Evolutionary conservation across 1,140 invertebrate species (phyloP).

Genomic region (Neodiprion virginianus): DNA sequence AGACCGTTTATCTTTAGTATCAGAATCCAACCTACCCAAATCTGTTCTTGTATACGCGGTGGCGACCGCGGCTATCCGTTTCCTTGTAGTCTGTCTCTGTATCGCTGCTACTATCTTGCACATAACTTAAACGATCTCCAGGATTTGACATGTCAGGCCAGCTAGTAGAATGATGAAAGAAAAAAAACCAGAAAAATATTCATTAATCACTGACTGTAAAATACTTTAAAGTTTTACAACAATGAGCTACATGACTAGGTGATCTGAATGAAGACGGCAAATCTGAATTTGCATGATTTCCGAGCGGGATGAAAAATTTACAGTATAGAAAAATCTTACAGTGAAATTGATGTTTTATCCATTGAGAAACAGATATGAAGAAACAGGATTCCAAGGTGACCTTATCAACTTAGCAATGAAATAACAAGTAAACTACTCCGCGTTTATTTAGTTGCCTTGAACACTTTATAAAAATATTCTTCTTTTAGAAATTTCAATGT

Average conservation of each 20-base stretch:
- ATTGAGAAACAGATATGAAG: no score
- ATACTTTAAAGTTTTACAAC: not conserved
- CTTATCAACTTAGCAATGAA: no score
- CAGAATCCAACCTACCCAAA: slow-evolving; percentile 59
- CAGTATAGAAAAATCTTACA: slow-evolving; percentile 11
- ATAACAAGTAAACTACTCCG: no score
- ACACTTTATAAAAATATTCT: no score
- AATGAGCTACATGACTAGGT: not conserved
- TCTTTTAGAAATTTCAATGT: no score
- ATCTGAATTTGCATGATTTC: not conserved
- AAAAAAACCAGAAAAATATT: not conserved
- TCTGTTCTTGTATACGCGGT: slow-evolving; percentile 70
- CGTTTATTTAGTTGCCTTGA: no score
- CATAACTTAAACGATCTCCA: slow-evolving; percentile 60
- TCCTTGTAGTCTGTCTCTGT: slow-evolving; percentile 74
- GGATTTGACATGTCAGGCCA: slow-evolving; percentile 60
- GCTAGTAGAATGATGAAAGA: slow-evolving; percentile 34
- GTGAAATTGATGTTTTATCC: not conserved
- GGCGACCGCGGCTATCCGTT: slow-evolving; percentile 66
- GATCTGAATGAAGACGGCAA: not conserved
- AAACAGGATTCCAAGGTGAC: no score
- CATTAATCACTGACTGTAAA: slow-evolving; percentile 13
- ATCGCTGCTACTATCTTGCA: slow-evolving; percentile 73
- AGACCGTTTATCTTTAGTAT: slow-evolving; percentile 7
- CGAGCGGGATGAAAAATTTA: slow-evolving; percentile 2